Base-by-base conservation (phyloP, 2,888 invertebrate species). In the Steinernema hermaphroditum region DNA sequence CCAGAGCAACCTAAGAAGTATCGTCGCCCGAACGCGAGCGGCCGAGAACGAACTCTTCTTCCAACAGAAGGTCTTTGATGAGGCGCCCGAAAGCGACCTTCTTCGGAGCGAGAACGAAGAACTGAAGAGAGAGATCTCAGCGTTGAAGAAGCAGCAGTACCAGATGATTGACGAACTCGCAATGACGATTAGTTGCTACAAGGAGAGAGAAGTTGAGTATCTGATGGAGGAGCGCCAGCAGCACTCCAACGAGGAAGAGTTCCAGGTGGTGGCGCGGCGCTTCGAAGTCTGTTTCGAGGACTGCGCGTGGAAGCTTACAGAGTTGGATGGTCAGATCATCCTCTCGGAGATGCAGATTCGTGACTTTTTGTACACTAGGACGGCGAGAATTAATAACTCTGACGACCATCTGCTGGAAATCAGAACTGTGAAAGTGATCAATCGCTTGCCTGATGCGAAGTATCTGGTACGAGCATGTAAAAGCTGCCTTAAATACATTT, bases 251-350 rank as follows among this genome's bases (percentile, higher is more conserved):
- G 77, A 76, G 16, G 74, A 74, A 34, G 68, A 74, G 22, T 72
- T 76, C 22, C 69, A 75, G 16, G 43, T 78, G 2, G 81, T 82
- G 29, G 78, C 80, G 6, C 50, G 82, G 2, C 75, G 81, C 19
- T 80, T 80, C 71, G 80, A 81, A 77, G 96, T 98, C 83, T 97
- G 95, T 88, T 98, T 99, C 88, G 96, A 96, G 88, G 93, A 94
- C 85, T 97, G 97, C 2, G 93, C 94, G 85, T 99, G 98, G 98
- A 89, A 96, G 46, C 91, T 98, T 78, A 99, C 97, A 0, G 96
- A 98, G 87, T 92, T 93, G 0, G 97, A 98, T 88, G 98, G 98
- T 0, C 97, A 96, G 88, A 91, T 97, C 72, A 96, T 96, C 74
- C 94, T 98, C 78, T 94, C 97, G 0, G 96, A 99, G 89, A 90